Evolutionary conservation across 2,113 vertebrate species (phyloP).

Genomic region (Polypterus bichir): DNA sequence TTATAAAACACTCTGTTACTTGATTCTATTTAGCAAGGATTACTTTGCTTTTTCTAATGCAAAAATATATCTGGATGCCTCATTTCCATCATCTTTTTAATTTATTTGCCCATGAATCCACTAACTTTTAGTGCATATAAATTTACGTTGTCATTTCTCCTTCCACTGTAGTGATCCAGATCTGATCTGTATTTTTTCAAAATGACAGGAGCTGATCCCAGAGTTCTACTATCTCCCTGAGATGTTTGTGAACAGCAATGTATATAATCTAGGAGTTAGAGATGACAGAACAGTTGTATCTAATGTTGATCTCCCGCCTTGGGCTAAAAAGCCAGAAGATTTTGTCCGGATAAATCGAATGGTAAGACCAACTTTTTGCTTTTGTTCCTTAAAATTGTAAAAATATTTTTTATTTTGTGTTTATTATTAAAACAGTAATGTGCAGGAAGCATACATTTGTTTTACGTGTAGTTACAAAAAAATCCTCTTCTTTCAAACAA

Average conservation of each 20-base stretch:
- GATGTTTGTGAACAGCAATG: constrained; percentile 95
- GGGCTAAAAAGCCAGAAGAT: constrained; percentile 94
- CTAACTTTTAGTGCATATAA: too few relatives aligned
- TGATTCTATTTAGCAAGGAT: too few relatives aligned
- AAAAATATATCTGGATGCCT: too few relatives aligned
- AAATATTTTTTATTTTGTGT: too few relatives aligned
- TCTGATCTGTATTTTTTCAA: constrained; percentile 18
- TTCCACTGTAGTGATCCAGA: background rate
- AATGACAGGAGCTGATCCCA: constrained; percentile 76
- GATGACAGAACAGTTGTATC: constrained; percentile 72
- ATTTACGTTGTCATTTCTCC: background rate
- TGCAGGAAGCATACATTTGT: too few relatives aligned
- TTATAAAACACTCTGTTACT: too few relatives aligned
- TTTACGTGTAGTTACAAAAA: too few relatives aligned
- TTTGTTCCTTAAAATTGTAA: background rate
- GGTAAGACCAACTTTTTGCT: constrained; percentile 49
- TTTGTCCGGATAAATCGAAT: constrained; percentile 92
- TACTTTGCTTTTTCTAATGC: too few relatives aligned
- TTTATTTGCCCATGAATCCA: too few relatives aligned
- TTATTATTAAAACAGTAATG: too few relatives aligned
- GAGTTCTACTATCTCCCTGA: constrained; percentile 97
- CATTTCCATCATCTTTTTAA: too few relatives aligned
- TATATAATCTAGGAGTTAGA: constrained; percentile 75
- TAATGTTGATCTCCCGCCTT: constrained; percentile 82
- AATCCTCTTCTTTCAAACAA: too few relatives aligned